Percentiles rank a stretch among this genome's conserved stretches.
These are phyloP conservation scores for Acleris sparsana DNA, from an alignment of 2,888 invertebrate genomes.

Conservation along the genomic window DNA sequence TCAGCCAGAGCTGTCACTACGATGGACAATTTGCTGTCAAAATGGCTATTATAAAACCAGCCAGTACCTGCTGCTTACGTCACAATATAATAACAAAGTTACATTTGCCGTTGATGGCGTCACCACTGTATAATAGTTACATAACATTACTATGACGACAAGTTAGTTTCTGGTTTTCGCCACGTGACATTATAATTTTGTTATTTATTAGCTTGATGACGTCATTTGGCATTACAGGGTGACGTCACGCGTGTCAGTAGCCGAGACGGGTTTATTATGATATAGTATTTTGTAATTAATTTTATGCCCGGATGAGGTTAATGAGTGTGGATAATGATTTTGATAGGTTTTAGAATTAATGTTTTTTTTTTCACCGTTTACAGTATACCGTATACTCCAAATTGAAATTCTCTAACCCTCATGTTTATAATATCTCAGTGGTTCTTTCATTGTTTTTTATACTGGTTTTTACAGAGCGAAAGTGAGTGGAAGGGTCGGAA, in stretches of 20 bases:
- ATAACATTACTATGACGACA: neutral
- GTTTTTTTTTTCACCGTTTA: too few species aligned
- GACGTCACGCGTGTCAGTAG: conserved; percentile 18
- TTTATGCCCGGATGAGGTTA: conserved; percentile 13
- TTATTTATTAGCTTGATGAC: conserved; percentile 3
- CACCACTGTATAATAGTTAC: neutral
- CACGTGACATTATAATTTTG: conserved; percentile 1
- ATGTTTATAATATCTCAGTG: too few species aligned
- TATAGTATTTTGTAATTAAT: conserved; percentile 10
- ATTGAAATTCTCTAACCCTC: too few species aligned
- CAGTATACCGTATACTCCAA: too few species aligned
- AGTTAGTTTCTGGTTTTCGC: conserved; percentile 1
- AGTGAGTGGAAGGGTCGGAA: too few species aligned
- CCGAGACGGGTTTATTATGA: conserved; percentile 12
- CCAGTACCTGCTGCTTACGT: conserved; percentile 11
- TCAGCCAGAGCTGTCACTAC: conserved; percentile 10
- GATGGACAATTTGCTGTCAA: conserved; percentile 7
- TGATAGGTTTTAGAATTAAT: too few species aligned
- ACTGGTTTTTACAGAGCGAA: too few species aligned
- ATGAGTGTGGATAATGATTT: neutral
- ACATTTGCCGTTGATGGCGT: neutral
- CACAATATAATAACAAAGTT: neutral
- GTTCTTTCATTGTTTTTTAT: too few species aligned
- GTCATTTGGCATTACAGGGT: conserved; percentile 17
- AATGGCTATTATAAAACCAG: conserved; percentile 19